A percentile compares a stretch with the other conserved stretches of the same genome.
phyloP scores from a whole-genome alignment of 2,797 vertebrate species.

The Ambastaia sidthimunki region DNA sequence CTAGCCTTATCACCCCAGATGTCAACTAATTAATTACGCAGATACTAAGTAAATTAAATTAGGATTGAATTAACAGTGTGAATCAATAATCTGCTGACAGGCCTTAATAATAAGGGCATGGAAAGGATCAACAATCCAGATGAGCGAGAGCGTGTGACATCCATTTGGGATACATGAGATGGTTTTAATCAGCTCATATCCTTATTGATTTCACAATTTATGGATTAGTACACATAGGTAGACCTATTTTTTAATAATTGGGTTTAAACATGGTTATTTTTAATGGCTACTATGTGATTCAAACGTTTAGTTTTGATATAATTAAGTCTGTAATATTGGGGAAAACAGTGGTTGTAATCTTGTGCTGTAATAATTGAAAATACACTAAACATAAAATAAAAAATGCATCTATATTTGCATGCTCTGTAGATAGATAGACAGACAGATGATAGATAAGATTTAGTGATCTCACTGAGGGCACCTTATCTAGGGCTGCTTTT shows the following conservation, averaged over 20 bases:
- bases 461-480: slow-evolving; percentile 56
- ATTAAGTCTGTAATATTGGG: neutral
- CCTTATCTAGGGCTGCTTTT: slow-evolving; percentile 55
- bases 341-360: neutral
- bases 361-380: neutral
- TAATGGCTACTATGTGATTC: slow-evolving; percentile 40
- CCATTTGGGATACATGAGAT: slow-evolving; percentile 26
- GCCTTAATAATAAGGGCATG: slow-evolving; percentile 58
- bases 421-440: neutral
- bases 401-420: neutral
- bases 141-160: slow-evolving; percentile 32
- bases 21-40: slow-evolving; percentile 67
- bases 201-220: slow-evolving; percentile 49
- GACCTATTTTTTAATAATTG: slow-evolving; percentile 26
- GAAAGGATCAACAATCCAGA: slow-evolving; percentile 56
- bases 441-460: slow-evolving; percentile 37
- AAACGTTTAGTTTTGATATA: neutral
- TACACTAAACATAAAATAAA: neutral
- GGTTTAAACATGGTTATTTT: slow-evolving; percentile 20
- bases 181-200: slow-evolving; percentile 29
- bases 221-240: slow-evolving; percentile 10
- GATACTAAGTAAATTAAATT: slow-evolving; percentile 65
- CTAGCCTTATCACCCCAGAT: slow-evolving; percentile 62
- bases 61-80: slow-evolving; percentile 62
- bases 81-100: slow-evolving; percentile 66